Evolutionary conservation across 2,797 vertebrate species (phyloP).

Genomic region (Chelon labrosus): DNA sequence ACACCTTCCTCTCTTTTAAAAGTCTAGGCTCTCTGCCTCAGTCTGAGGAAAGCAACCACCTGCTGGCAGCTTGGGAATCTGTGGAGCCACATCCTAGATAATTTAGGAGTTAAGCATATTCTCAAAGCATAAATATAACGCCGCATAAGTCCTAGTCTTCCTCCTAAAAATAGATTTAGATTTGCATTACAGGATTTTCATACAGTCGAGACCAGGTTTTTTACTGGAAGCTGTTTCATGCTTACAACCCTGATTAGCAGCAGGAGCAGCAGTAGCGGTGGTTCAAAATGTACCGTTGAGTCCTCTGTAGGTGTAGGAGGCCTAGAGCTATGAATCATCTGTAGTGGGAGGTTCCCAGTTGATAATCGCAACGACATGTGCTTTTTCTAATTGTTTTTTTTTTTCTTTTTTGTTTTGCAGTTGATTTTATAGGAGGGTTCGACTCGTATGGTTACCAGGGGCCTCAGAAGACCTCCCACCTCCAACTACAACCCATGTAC

Average conservation of each 20-base stretch:
- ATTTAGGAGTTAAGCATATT: conserved; percentile 66
- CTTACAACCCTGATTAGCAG: conserved; percentile 26
- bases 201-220: conserved; percentile 20
- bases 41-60: conserved; percentile 68
- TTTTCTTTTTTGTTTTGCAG: conserved; percentile 77
- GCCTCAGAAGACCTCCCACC: conserved; percentile 99
- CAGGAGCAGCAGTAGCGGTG: conserved; percentile 3
- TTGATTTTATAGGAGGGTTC: conserved; percentile 99
- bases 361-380: conserved; percentile 8
- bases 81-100: conserved; percentile 53
- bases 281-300: conserved; percentile 28
- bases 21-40: conserved; percentile 53
- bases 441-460: conserved; percentile 99
- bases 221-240: conserved; percentile 33
- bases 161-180: conserved; percentile 55
- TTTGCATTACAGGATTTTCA: conserved; percentile 41
- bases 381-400: conserved; percentile 49
- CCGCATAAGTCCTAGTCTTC: conserved; percentile 41
- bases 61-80: conserved; percentile 63
- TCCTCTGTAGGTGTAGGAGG: conserved; percentile 42
- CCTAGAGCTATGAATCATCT: conserved; percentile 50
- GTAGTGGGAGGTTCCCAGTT: conserved; percentile 38
- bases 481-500: conserved; percentile 99
- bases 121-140: conserved; percentile 63
- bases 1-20: conserved; percentile 60